Base-by-base conservation (phyloP, 2,113 vertebrate genomes). In the Petrocephalus microphthalmus region DNA sequence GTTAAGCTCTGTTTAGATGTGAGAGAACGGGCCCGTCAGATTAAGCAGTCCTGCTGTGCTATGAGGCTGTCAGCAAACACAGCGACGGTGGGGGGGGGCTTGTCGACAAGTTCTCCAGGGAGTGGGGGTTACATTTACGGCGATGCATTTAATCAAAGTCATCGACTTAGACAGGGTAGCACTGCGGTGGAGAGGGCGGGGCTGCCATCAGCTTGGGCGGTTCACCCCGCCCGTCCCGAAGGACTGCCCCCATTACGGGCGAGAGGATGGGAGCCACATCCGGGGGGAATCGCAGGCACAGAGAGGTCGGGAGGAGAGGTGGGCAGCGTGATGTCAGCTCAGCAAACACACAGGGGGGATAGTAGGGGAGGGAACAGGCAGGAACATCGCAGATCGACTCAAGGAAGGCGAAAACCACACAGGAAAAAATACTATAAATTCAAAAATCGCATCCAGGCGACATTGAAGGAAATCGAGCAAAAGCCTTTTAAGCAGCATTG, bases 101-200 rank as follows among this genome's bases (percentile, higher is more conserved):
- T n/a, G 42, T 42, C 7, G 5, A 47, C 33, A 3, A 25, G 60
- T 64, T 64, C n/a, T 1, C 60, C 60, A 29, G 37, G 88, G 2
- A 42, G 71, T 88, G 90, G 6, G 88, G 89, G 89, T 91, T 86
- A 90, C 45, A 54, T 88, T 84, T 53, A 57, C 82, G 92, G 20
- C 57, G 87, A 89, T 88, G 89, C 87, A 90, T 42, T 42, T 91
- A n/a, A 89, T 90, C 82, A 91, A 92, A 90, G 91, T 85, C 86
- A 56, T 54, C 0, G 0, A 89, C 87, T 83, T 89, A 93, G 89
- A 86, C 37, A 85, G 2, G 84, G 90, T 87, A 89, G 22, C 25
- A 90, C 56, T 52, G 64, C 17, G 45, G 7, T 20, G 88, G 87
- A 87, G 90, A 54, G 89, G 89, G 89, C 89, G 89, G 91, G 89